Percentiles rank a stretch among this genome's conserved stretches.
Evolutionary conservation across 2,113 vertebrate genomes (phyloP).

Genomic region (sheep (Ovis aries)): DNA sequence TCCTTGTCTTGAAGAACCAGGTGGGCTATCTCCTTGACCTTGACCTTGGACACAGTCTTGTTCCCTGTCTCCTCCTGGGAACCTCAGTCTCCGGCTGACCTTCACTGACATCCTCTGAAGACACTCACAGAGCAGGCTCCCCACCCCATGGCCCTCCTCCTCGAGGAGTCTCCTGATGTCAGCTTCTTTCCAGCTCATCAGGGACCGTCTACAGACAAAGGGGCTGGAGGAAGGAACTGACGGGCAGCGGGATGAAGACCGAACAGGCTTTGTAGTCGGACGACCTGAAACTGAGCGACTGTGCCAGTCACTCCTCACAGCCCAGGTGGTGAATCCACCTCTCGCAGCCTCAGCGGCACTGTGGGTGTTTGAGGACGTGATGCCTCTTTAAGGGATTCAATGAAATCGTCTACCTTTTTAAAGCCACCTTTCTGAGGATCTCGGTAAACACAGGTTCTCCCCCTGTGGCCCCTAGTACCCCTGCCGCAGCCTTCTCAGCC

Average conservation of each 20-base stretch:
- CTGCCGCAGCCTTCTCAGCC: not conserved
- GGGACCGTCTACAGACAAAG: accelerated
- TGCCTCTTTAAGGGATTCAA: not conserved
- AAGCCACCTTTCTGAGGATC: not conserved
- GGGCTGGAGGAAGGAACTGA: not conserved
- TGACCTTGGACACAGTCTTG: not conserved
- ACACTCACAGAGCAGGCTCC: not conserved
- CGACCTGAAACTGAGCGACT: accelerated
- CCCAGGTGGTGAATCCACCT: accelerated
- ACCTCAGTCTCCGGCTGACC: not conserved
- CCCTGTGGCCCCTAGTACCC: accelerated
- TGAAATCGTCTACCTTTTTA: not conserved
- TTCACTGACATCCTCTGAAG: not conserved
- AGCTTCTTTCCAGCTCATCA: not conserved
- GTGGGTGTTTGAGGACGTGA: accelerated
- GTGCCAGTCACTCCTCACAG: accelerated
- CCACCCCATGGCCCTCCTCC: accelerated
- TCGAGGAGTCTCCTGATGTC: not conserved
- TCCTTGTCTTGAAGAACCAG: not conserved
- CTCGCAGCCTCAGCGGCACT: accelerated
- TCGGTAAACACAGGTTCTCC: not conserved
- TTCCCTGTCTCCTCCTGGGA: not conserved
- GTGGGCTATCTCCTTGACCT: not conserved
- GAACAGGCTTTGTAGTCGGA: not conserved
- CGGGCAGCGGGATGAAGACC: not conserved